A percentile compares a stretch with the other conserved stretches of the same genome.
Evolutionary conservation across 2,888 invertebrate genomes (phyloP).

Genomic region (Campoletis raptor): DNA sequence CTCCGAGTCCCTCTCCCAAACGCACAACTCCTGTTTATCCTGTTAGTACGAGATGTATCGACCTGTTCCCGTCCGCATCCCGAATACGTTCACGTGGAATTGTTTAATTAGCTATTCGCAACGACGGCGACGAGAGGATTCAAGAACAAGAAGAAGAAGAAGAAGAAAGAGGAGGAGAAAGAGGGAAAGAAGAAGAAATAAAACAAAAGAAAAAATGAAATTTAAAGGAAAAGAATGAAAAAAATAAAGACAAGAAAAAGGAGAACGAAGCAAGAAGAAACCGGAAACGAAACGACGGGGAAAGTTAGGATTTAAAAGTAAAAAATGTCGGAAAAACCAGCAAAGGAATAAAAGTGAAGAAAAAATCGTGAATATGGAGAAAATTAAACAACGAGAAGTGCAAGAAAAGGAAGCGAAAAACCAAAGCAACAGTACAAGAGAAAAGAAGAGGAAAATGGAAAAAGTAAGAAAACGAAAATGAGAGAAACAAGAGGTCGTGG

Average conservation of each 20-base stretch:
- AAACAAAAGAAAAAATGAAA: slow-evolving; percentile 70
- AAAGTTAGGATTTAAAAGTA: slow-evolving; percentile 57
- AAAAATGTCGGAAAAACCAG: slow-evolving; percentile 72
- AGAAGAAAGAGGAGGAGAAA: slow-evolving; percentile 5
- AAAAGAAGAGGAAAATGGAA: slow-evolving; percentile 60
- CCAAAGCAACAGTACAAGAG: slow-evolving; percentile 47
- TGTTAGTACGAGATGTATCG: slow-evolving; percentile 85
- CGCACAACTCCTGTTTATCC: slow-evolving; percentile 83
- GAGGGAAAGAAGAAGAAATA: slow-evolving; percentile 65
- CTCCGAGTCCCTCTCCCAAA: slow-evolving; percentile 43
- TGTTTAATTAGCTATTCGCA: slow-evolving; percentile 83
- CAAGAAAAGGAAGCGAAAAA: slow-evolving; percentile 74
- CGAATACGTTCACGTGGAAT: slow-evolving; percentile 80
- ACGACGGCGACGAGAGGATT: slow-evolving; percentile 68
- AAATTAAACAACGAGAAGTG: slow-evolving; percentile 55
- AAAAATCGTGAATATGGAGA: slow-evolving; percentile 40
- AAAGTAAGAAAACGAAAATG: slow-evolving; percentile 54
- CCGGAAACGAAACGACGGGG: slow-evolving; percentile 45
- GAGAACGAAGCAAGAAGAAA: slow-evolving; percentile 4
- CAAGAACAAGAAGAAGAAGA: slow-evolving; percentile 38
- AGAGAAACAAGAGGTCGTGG: slow-evolving; percentile 27
- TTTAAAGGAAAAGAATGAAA: slow-evolving; percentile 42
- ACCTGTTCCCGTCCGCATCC: slow-evolving; percentile 81
- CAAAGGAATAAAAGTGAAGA: slow-evolving; percentile 56
- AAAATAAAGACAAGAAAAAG: slow-evolving; percentile 66